A percentile compares a stretch with the other conserved stretches of the same genome.
These are phyloP conservation scores for Capreolus pygargus DNA, from an alignment of 2,113 vertebrate genomes.

Conservation along the genomic window DNA sequence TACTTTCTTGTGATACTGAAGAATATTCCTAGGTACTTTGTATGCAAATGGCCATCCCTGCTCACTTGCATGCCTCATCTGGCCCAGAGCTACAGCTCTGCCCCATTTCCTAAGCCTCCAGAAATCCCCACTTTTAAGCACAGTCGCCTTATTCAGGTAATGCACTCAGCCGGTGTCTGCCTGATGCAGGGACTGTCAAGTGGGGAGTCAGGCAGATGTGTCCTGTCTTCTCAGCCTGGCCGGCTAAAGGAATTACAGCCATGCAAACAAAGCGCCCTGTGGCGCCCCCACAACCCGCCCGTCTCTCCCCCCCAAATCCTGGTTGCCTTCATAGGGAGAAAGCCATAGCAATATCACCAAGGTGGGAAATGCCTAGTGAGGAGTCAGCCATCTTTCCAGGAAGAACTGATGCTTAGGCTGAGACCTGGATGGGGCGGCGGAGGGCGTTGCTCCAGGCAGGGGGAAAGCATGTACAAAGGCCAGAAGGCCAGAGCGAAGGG, in stretches of 20 bases:
- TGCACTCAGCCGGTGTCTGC: not conserved
- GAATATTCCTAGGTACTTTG: not conserved
- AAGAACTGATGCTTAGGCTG: not conserved
- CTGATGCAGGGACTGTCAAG: not conserved
- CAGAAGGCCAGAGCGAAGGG: not conserved
- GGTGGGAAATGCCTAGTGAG: not conserved
- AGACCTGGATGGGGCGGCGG: not conserved
- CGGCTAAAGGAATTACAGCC: not conserved
- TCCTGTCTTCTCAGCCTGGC: not conserved
- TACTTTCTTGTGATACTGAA: conserved; percentile 22
- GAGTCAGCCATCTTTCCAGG: not conserved
- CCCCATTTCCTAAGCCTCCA: not conserved
- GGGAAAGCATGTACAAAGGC: not conserved
- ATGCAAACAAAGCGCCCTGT: not conserved
- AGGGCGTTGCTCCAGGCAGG: not conserved
- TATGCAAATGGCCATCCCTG: not conserved
- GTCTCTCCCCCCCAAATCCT: not conserved
- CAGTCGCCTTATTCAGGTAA: not conserved
- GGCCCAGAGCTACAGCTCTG: not conserved
- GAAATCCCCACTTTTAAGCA: not conserved
- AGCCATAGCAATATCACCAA: not conserved
- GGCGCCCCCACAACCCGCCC: not conserved
- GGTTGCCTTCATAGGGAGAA: not conserved
- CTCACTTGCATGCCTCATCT: not conserved
- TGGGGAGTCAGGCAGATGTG: not conserved